These are phyloP conservation scores for Cenopis cana DNA, from an alignment of 2,888 invertebrate species.

Conservation along the genomic window DNA sequence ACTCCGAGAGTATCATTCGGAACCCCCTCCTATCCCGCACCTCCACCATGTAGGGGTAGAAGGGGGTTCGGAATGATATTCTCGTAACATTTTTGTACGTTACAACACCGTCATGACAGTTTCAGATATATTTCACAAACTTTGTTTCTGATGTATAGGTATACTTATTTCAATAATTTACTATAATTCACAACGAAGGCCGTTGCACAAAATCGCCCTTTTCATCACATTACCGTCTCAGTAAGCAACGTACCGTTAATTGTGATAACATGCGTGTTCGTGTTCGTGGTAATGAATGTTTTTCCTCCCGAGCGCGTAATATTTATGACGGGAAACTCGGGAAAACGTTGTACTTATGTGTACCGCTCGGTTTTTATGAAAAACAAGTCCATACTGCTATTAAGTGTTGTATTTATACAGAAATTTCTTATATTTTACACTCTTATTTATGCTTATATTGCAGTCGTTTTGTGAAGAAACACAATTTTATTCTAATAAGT, in stretches of 20 bases:
- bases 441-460: not conserved
- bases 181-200: not conserved
- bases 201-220: not conserved
- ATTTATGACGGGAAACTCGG: not conserved
- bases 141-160: too few species aligned
- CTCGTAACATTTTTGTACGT: too few species aligned
- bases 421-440: too few species aligned
- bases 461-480: not conserved
- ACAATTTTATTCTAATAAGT: too few species aligned
- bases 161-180: too few species aligned
- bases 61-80: too few species aligned
- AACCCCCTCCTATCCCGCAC: too few species aligned
- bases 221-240: not conserved
- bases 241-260: not conserved
- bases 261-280: slow-evolving; percentile 12
- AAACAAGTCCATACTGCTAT: not conserved
- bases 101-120: too few species aligned
- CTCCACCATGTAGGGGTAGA: too few species aligned
- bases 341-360: not conserved
- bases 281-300: slow-evolving; percentile 1
- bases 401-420: not conserved
- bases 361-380: not conserved
- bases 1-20: too few species aligned
- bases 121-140: too few species aligned
- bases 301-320: not conserved